Conservation (phyloP, 2,113 vertebrate genomes). For the Gavia stellata region DNA sequence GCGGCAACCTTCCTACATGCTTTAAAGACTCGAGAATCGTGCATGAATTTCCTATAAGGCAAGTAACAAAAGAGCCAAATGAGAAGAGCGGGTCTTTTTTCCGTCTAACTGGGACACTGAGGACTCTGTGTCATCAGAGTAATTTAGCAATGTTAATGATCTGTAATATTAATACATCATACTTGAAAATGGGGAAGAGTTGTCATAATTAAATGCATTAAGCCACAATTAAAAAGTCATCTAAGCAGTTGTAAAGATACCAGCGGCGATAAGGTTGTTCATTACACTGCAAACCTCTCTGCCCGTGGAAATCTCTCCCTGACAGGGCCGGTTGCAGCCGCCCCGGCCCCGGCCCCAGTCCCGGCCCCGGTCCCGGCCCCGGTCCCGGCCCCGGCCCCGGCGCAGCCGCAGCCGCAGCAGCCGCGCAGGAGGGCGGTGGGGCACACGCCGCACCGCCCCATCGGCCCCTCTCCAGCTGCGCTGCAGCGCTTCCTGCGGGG, state of each 20-base stretch:
- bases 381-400: neutral
- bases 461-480: conserved; percentile 12
- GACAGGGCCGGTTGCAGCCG: neutral
- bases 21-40: conserved; percentile 15
- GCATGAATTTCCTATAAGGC: conserved; percentile 56
- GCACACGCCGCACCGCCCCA: neutral
- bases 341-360: neutral
- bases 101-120: conserved; percentile 68
- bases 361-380: neutral
- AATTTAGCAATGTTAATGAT: conserved; percentile 79
- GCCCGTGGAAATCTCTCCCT: conserved; percentile 19
- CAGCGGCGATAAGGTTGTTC: conserved; percentile 62
- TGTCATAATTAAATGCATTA: conserved; percentile 78
- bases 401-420: too few species aligned
- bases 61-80: conserved; percentile 69
- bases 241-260: conserved; percentile 73
- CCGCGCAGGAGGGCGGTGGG: conserved; percentile 40
- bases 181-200: conserved; percentile 71
- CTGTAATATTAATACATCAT: conserved; percentile 80
- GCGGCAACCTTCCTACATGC: conserved; percentile 29
- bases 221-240: conserved; percentile 77
- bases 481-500: conserved; percentile 22
- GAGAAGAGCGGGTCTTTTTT: conserved; percentile 62
- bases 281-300: conserved; percentile 55
- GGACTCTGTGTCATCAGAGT: conserved; percentile 73